A percentile compares a stretch with the other conserved stretches of the same genome.
Evolutionary conservation across 30 jellyfish, hydroid and myxozoan species (phyloP).

Genomic region (Cassiopea xamachana): DNA sequence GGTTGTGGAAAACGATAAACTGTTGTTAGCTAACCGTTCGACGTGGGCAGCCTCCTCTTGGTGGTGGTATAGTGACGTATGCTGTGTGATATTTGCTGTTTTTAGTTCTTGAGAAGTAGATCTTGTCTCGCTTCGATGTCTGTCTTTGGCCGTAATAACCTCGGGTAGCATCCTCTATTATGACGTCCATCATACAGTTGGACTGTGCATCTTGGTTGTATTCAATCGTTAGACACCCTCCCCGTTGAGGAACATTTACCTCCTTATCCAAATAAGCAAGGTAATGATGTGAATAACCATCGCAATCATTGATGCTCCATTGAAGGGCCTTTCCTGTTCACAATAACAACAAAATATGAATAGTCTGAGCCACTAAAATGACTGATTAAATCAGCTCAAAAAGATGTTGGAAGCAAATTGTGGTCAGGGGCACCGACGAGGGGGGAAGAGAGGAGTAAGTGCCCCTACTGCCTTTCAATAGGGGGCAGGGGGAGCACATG

Average conservation of each 20-base stretch:
- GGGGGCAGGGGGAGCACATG: too few relatives aligned
- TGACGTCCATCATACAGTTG: conserved; percentile 19
- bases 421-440: too few relatives aligned
- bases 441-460: too few relatives aligned
- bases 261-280: conserved; percentile 20
- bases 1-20: neutral
- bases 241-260: conserved; percentile 35
- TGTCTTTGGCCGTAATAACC: neutral
- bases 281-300: neutral
- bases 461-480: too few relatives aligned
- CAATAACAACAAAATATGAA: too few relatives aligned
- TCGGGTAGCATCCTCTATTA: conserved; percentile 1
- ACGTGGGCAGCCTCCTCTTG: conserved; percentile 46
- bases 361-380: too few relatives aligned
- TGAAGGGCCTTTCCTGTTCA: conserved; percentile 52
- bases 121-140: conserved; percentile 10
- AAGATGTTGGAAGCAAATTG: too few relatives aligned
- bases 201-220: neutral
- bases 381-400: too few relatives aligned
- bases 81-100: conserved; percentile 24
- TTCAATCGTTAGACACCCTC: conserved; percentile 55
- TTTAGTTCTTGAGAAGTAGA: conserved; percentile 29
- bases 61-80: conserved; percentile 52
- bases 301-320: conserved; percentile 36
- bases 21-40: neutral